Evolutionary conservation across 2,888 invertebrate genomes (phyloP).

Genomic region (Buathra laborator): DNA sequence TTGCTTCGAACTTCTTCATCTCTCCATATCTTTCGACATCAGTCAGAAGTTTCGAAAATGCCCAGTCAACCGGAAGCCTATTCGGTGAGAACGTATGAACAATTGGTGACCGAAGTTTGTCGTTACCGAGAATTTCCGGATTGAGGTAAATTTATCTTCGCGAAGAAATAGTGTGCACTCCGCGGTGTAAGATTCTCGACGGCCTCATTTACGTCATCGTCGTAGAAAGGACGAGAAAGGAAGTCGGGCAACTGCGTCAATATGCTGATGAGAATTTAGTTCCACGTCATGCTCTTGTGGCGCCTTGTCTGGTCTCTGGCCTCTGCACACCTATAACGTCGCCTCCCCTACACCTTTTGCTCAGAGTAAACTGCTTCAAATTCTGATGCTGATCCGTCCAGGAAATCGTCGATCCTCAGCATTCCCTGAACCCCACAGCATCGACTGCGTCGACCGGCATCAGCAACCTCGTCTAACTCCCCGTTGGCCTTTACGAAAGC

Average conservation of each 20-base stretch:
- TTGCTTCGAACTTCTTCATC: conserved; percentile 16
- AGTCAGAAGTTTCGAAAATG: conserved; percentile 1
- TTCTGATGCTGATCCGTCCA: conserved; percentile 40
- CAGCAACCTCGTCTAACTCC: conserved; percentile 48
- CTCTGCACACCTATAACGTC: conserved; percentile 11
- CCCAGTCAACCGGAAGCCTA: conserved; percentile 27
- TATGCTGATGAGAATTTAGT: conserved; percentile 78
- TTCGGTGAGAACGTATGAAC: conserved; percentile 6
- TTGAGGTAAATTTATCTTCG: not conserved
- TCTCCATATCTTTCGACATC: not conserved
- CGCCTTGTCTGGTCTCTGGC: conserved; percentile 62
- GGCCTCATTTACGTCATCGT: conserved; percentile 39
- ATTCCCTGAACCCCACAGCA: conserved; percentile 43
- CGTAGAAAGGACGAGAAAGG: conserved; percentile 56
- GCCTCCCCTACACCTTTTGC: not conserved
- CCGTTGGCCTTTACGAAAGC: conserved; percentile 38
- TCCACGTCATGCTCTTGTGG: conserved; percentile 74
- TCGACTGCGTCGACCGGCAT: conserved; percentile 54
- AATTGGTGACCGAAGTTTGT: conserved; percentile 32
- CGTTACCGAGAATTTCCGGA: conserved; percentile 27
- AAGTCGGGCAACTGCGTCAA: conserved; percentile 69
- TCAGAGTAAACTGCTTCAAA: conserved; percentile 3
- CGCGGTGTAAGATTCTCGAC: conserved; percentile 40
- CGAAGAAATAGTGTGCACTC: conserved; percentile 5
- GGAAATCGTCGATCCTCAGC: conserved; percentile 56